A percentile compares a stretch with the other conserved stretches of the same genome.
phyloP scores from a whole-genome alignment of 2,797 vertebrate species.

The Danio aesculapii region DNA sequence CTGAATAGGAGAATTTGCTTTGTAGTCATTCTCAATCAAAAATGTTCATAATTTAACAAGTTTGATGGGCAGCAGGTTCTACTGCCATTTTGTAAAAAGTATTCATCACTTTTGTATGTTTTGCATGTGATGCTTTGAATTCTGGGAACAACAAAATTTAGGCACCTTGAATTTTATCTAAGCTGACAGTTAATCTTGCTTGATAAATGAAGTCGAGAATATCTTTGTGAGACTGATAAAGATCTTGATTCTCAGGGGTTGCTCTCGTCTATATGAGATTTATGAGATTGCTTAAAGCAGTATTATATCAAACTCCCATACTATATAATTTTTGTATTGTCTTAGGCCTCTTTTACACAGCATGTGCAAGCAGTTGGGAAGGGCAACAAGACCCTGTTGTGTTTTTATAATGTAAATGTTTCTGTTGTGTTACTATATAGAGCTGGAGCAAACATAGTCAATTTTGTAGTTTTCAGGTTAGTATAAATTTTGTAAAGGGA shows the following conservation, averaged over 20 bases:
- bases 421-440: neutral
- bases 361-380: neutral
- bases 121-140: conserved; percentile 23
- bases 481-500: too few relatives aligned
- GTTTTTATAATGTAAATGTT: neutral
- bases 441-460: neutral
- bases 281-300: conserved; percentile 36
- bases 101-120: conserved; percentile 1
- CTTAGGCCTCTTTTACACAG: neutral
- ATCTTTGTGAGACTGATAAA: conserved; percentile 44
- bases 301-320: conserved; percentile 23
- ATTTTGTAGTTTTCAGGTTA: neutral
- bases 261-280: conserved; percentile 32
- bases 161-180: conserved; percentile 41
- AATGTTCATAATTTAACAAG: neutral
- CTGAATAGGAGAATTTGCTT: neutral
- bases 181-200: conserved; percentile 50
- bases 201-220: conserved; percentile 48
- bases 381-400: neutral
- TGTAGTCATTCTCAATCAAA: neutral
- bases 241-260: conserved; percentile 37
- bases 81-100: conserved; percentile 5
- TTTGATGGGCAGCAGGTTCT: neutral
- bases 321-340: conserved; percentile 5
- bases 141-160: conserved; percentile 21